Percentiles rank a stretch among this genome's conserved stretches.
Evolutionary conservation across 1,140 invertebrate genomes (phyloP).

Genomic region (Drosophila prosaltans): DNA sequence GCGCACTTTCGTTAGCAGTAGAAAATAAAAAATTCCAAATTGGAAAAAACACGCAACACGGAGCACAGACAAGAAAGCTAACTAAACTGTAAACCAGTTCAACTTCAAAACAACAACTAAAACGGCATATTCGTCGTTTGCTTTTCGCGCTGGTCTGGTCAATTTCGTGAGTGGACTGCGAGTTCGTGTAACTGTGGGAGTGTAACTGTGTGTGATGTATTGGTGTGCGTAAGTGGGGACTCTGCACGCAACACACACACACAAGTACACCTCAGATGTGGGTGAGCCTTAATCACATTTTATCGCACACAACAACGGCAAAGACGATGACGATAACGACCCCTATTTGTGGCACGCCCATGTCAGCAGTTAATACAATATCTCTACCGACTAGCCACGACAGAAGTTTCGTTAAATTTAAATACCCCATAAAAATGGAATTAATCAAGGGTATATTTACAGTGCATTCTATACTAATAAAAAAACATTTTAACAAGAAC

Average conservation of each 20-base stretch:
- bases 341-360: conserved; percentile 54
- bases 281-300: conserved; percentile 78
- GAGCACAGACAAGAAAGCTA: conserved; percentile 48
- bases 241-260: conserved; percentile 21
- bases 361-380: conserved; percentile 52
- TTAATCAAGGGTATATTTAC: not conserved
- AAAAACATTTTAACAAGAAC: too few relatives aligned
- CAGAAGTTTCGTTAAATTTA: conserved; percentile 63
- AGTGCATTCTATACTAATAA: too few relatives aligned
- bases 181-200: conserved; percentile 31
- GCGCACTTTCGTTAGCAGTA: conserved; percentile 45
- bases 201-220: not conserved
- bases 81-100: conserved; percentile 74
- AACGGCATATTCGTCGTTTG: conserved; percentile 45
- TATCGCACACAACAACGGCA: conserved; percentile 44
- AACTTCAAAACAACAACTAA: conserved; percentile 78
- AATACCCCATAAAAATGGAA: not conserved
- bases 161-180: conserved; percentile 69
- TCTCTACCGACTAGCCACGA: conserved; percentile 47
- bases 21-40: conserved; percentile 47
- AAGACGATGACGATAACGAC: conserved; percentile 29
- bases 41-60: conserved; percentile 70
- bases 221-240: conserved; percentile 20
- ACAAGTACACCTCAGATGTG: conserved; percentile 57
- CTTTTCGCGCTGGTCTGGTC: conserved; percentile 72